Evolutionary conservation across 2,113 vertebrate genomes (phyloP), one percentile per base, ranked within the genome.

Genomic region (Zosterops hypoxanthus): DNA sequence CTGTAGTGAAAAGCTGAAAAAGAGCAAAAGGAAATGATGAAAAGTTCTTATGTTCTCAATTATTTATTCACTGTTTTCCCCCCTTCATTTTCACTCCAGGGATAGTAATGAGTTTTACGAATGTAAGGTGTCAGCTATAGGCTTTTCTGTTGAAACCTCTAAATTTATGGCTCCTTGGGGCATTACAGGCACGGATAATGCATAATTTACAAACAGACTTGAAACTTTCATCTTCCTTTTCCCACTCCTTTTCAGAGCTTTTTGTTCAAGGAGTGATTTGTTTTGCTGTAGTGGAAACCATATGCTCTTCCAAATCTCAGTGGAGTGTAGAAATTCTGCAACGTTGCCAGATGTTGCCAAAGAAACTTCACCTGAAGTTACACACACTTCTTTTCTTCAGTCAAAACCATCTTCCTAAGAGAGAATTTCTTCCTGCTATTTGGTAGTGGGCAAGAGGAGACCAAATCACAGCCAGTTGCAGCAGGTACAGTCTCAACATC

Each of bases 91-190:
- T 93, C 93, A 95, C 96, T 97, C 89, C 95, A 92, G 89, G 90
- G 89, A 77, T 94, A 95, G 77, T 96, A 98, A 97, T 97, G 97
- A 97, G 96, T 98, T 97, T 97, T 96, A 96, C 93, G 75, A 97
- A 97, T 97, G 97, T 73, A 97, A 96, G 92, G 97, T 97, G 95
- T 97, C 96, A 98, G 94, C 94, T 97, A 82, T 41, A 95, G 94
- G 91, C 66, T 97, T 96, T 85, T 95, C 68, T 97, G 89, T 95
- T 96, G 91, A 97, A 96, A 96, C 94, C 77, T 97, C 93, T 92
- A 79, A 97, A 98, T 98, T 98, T 98, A 97, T 93, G 94, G 92
- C 89, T 94, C 96, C 94, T 95, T 61, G 72, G 96, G 95, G 96
- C 88, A 92, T 97, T 96, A 83, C 65, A 94, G 92, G 82, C 88